Conservation (phyloP, 2,888 invertebrate species). For the Melieria picta region DNA sequence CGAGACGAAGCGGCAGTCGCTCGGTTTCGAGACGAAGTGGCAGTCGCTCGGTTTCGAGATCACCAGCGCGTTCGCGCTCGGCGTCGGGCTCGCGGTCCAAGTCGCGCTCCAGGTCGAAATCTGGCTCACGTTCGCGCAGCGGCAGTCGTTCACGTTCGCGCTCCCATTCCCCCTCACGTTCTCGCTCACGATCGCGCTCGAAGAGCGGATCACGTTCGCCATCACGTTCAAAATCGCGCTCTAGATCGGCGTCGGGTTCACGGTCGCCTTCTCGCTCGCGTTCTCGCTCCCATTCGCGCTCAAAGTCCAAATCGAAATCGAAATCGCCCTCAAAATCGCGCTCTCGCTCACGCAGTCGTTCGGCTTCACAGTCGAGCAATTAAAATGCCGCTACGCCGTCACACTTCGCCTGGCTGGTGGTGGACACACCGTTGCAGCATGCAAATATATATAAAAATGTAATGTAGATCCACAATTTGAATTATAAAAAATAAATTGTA, state of each 20-base stretch:
- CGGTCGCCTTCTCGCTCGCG: conserved; percentile 56
- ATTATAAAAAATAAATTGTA: no score
- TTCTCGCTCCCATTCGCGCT: conserved; percentile 45
- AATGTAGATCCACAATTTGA: no score
- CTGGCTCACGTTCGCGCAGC: conserved; percentile 43
- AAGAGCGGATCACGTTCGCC: conserved; percentile 44
- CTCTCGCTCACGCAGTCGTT: conserved; percentile 52
- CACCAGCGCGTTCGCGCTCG: no score
- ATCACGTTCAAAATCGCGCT: conserved; percentile 44
- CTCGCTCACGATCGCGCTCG: conserved; percentile 51
- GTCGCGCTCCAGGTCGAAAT: conserved; percentile 43
- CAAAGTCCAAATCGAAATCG: conserved; percentile 47
- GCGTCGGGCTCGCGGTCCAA: conserved; percentile 32
- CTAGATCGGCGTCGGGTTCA: conserved; percentile 63
- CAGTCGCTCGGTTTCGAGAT: conserved; percentile 37
- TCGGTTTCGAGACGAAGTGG: conserved; percentile 43
- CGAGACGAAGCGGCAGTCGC: conserved; percentile 27
- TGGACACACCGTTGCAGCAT: no score
- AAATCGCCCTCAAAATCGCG: conserved; percentile 63
- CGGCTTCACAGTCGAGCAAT: conserved; percentile 54
- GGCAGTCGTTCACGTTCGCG: conserved; percentile 54
- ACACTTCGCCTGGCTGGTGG: no score
- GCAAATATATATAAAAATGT: no score
- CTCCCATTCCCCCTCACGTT: conserved; percentile 55
- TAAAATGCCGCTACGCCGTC: conserved; percentile 22